Evolutionary conservation across 35 echinoderm and acorn worm genomes (phyloP).

Genomic region (Lytechinus pictus): DNA sequence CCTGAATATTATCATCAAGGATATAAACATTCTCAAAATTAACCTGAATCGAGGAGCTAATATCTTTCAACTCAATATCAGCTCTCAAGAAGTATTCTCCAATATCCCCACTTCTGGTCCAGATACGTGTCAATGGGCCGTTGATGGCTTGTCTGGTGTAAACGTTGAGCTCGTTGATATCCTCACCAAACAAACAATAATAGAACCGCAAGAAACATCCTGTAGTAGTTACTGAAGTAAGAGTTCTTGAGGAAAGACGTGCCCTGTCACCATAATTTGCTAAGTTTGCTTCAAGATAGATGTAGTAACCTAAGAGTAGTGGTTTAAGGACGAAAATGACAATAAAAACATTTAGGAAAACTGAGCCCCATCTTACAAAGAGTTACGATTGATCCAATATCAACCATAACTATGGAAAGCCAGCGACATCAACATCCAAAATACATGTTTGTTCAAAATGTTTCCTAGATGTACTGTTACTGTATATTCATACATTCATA

Average conservation of each 20-base stretch:
- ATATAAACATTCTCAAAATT: neutral
- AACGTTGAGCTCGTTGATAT: slow-evolving; percentile 76
- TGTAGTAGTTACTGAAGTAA: neutral
- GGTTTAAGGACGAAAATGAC: no score
- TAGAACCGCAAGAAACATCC: slow-evolving; percentile 69
- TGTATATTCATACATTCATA: no score
- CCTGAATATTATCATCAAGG: neutral
- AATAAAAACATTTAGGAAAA: no score
- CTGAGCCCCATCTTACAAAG: no score
- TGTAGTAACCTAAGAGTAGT: slow-evolving; percentile 51
- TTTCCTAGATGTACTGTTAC: no score
- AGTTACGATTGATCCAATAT: no score
- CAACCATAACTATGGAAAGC: no score
- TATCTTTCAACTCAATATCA: slow-evolving; percentile 47
- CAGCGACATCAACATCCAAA: no score
- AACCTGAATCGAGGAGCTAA: neutral
- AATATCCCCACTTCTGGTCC: slow-evolving; percentile 65
- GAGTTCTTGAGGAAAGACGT: slow-evolving; percentile 63
- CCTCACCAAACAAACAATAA: slow-evolving; percentile 86
- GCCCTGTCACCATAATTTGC: slow-evolving; percentile 67
- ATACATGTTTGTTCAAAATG: no score
- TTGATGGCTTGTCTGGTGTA: slow-evolving; percentile 80
- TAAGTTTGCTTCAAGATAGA: slow-evolving; percentile 67
- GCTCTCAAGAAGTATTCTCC: slow-evolving; percentile 87
- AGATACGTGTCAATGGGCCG: slow-evolving; percentile 70